Base-by-base conservation (phyloP, 1,140 invertebrate genomes). In the Trichonephila inaurata region DNA sequence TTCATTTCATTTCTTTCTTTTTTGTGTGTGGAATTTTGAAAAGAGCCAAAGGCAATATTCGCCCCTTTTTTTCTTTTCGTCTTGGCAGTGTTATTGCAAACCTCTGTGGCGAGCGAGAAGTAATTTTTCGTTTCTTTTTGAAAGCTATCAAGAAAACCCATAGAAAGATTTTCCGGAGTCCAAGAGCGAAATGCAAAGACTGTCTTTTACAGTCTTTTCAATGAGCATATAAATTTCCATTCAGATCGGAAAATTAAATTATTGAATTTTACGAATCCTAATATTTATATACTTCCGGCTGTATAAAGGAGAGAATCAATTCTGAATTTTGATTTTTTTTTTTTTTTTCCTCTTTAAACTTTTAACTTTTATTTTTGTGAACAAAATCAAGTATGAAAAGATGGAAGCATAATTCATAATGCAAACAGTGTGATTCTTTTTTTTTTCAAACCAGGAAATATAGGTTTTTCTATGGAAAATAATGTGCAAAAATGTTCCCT, bases 41-140 rank as follows among this genome's bases (percentile, higher is more conserved):
- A 77, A 77, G 72, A 77, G 72, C 72, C 33, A 77, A 77, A 77
- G 72, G 72, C 72, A 77, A 33, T 77, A 40, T 77, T 77, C 72
- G 33, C 28, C 6, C 51, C 51, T 28, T 6, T 77, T 72, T 72
- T 77, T 77, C 33, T 77, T 72, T 7, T 77, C 72, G 33, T 33
- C 28, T 19, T 24, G 69, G 72, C 72, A 40, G 33, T 77, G 33
- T 77, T 77, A 77, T 77, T 77, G 72, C 72, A 77, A 40, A 28
- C 28, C 72, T 18, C 28, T 33, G 72, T 33, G 28, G 72, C 72
- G 72, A 77, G 28, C 51, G 72, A 40, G 33, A 77, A 28, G 28
- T 33, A 77, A 33, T 77, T 77, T 77, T 77, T 28, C 72, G 28
- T 33, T 16, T 40, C 72, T 28, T 19, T 28, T 28, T 28, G 24